Evolutionary conservation across 2,797 vertebrate genomes (phyloP), one percentile per base, ranked within the genome.

Genomic region (Siniperca obscura): DNA sequence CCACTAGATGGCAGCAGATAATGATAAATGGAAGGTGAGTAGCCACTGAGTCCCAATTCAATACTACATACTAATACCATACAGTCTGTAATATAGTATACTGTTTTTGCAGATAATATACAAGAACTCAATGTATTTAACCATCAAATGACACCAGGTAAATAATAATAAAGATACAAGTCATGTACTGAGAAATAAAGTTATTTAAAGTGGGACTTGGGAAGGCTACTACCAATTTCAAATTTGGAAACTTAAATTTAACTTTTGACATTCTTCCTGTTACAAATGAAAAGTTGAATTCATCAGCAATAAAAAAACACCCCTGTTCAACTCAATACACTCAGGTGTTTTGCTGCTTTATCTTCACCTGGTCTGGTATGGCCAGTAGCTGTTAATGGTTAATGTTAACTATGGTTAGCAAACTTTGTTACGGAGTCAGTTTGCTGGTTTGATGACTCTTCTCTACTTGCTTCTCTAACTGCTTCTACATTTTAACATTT

Each of bases 1-100:
- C 82, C 93, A 91, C 90, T 85, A 94, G 94, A 92, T 91, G 93
- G 90, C 81, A 76, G 81, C 86, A 94, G 73, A 88, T n/a, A 25
- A 7, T 52, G 9, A 34, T 0, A 57, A 7, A 80, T 70, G 2
- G 14, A 5, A 16, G 48, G 2, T 38, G 36, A 68, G 22, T 0
- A 30, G 2, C 30, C 19, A 30, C 0, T 12, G 30, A 34, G 8
- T 10, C 7, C 38, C 14, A 46, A 38, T 42, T 52, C 53, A 22
- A 16, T 4, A 4, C 6, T 0, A 17, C 25, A 19, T 5, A 57
- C 22, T 19, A 21, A 36, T 1, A 19, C 12, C 17, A n/a, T 7
- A 2, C 10, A 56, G 30, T 38, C 22, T 66, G 22, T 42, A 46
- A 40, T 7, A 8, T 12, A 16, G 17, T 21, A 22, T 4, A 50